phyloP scores from a whole-genome alignment of 2,888 invertebrate species.

The Himalopsyche anomala region DNA sequence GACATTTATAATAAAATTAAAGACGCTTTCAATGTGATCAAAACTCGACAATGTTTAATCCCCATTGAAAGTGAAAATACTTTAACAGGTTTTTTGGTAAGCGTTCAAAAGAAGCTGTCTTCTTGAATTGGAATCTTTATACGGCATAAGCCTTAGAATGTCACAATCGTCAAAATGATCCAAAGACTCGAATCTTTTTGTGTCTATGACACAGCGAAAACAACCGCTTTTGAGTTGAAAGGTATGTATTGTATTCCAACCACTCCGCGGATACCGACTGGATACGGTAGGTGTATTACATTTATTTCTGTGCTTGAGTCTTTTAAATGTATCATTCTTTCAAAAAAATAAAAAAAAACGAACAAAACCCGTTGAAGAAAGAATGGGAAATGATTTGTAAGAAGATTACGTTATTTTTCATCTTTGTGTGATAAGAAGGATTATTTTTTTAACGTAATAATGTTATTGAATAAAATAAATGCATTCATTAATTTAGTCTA shows the following conservation, averaged over 20 bases:
- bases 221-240: not conserved
- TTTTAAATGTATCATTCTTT: not conserved
- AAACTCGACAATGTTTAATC: not conserved
- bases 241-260: not conserved
- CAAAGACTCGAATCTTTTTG: constrained; percentile 6
- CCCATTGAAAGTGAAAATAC: not conserved
- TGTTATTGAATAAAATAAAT: no score
- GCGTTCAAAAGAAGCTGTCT: not conserved
- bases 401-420: no score
- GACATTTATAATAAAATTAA: not conserved
- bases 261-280: not conserved
- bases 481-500: no score
- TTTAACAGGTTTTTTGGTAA: not conserved
- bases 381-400: no score
- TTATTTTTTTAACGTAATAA: no score
- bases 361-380: not conserved
- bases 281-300: not conserved
- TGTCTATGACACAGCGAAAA: not conserved
- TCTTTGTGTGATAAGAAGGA: no score
- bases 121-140: constrained; percentile 23
- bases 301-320: not conserved
- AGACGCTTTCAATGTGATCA: not conserved
- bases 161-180: constrained; percentile 22
- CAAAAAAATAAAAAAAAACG: not conserved
- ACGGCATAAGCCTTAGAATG: not conserved